phyloP scores from a whole-genome alignment of 2,113 vertebrate genomes.

The Alces alces region DNA sequence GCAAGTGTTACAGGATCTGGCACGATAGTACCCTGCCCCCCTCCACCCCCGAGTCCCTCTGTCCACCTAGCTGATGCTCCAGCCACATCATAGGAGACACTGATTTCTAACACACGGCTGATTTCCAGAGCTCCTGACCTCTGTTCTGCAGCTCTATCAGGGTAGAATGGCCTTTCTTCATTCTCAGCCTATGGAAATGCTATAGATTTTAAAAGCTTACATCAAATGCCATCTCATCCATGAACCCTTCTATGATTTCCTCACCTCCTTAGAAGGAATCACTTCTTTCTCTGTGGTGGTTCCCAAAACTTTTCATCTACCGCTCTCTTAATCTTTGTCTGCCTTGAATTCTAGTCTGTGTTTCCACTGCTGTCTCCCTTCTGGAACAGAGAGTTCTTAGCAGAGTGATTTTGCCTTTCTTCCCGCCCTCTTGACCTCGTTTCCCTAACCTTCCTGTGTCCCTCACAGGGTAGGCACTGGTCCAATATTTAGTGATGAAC shows the following conservation, averaged over 20 bases:
- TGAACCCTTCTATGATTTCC: neutral
- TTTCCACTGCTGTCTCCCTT: neutral
- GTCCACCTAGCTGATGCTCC: neutral
- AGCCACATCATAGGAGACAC: neutral
- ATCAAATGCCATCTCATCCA: neutral
- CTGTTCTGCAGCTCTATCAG: neutral
- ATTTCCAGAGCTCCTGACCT: neutral
- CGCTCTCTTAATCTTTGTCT: neutral
- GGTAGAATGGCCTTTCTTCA: neutral
- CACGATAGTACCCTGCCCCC: neutral
- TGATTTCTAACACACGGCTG: neutral
- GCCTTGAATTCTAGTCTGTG: neutral
- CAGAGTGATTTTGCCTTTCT: neutral
- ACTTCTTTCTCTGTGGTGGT: neutral
- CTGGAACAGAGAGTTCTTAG: neutral
- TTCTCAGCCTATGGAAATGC: neutral
- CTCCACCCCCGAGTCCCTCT: too few species aligned
- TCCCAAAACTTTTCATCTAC: neutral
- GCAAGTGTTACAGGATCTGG: neutral
- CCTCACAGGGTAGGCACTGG: neutral
- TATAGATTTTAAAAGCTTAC: neutral
- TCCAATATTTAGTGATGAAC: neutral
- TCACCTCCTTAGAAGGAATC: fast-evolving
- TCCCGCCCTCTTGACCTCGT: neutral
- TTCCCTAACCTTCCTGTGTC: neutral